Base-by-base conservation (phyloP, 1,140 invertebrate species). In the Heliconius eleuchia region DNA sequence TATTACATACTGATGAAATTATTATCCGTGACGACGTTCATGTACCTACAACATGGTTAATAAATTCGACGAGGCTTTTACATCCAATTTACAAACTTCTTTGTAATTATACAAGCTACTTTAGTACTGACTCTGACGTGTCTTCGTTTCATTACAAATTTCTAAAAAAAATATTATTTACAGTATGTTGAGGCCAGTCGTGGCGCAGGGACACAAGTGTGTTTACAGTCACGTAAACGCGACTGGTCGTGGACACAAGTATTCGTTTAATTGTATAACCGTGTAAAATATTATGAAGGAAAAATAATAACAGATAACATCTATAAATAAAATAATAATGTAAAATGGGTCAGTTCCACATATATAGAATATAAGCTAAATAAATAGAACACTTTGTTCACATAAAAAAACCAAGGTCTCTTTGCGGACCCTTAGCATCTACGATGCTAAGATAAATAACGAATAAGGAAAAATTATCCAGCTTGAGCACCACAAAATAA, bases 81-180 rank as follows among this genome's bases (percentile, higher is more conserved):
- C 60, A 27, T 66, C 11, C n/a, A 66, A 66, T 66, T 66, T 66
- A 66, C 23, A 66, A 66, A 66, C n/a, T 30, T 66, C 60, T 30
- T 27, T 60, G n/a, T 23, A 27, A 60, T 60, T 23, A n/a, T 52
- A 57, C 23, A 27, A 27, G 23, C 34, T 30, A 66, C 2, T 23
- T 57, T 57, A 57, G 55, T 57, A 11, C 9, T 23, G 13, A 18
- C 13, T 55, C 3, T 55, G 52, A 18, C 52, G 18, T 55, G n/a
- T 9, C n/a, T 23, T 9, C 7, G 55, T 23, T 57, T 57, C 23
- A 57, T 57, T 57, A 23, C n/a, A 9, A 23, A 57, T 57, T 57
- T 57, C 55, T 23, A n/a, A 57, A 37, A 6, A 37, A 37, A 5
- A 37, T 1, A 23, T 57, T 57, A 55, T 60, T 60, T 27, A 4